Evolutionary conservation across 2,797 vertebrate species (phyloP), one percentile per base, ranked within the genome.

Genomic region (Eulemur mongoz): DNA sequence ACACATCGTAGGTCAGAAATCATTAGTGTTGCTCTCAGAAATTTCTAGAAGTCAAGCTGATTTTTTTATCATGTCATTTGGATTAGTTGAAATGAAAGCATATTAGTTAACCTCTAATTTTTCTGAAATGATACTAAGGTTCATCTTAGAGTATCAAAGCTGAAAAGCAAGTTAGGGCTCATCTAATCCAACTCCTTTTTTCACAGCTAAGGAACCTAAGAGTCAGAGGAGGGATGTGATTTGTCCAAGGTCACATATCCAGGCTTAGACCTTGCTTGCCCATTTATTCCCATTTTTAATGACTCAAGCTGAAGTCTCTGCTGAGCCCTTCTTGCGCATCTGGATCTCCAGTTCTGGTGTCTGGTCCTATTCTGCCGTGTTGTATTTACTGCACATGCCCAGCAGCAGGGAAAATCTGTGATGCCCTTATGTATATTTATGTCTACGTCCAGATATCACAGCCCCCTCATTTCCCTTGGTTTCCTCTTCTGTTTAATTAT

Each of bases 21-120:
- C 27, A 75, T 35, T 73, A 92, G 15, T 18, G 69, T 75, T 79
- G 79, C 48, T 76, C 7, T 54, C 35, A 75, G 67, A 48, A 92
- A 52, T 96, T 93, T 81, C 52, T 81, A 50, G 52, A 50, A 80
- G 9, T 57, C 30, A 82, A 54, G 14, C 61, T 95, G 13, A 23
- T 45, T 85, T 95, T 86, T 91, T 95, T 52, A 59, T 59, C 32
- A 15, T 72, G 38, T 87, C 80, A 67, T 85, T 94, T 97, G 22
- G 15, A 45, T 78, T 94, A 80, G 69, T 91, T 88, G 76, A 78
- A 97, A 79, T 92, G 83, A 86, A 94, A 89, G 38, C 14, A 57
- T 78, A 43, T 93, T 92, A 75, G 45, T 84, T 78, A 94, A 61
- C 48, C 89, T 92, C 11, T 48, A 23, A 45, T 85, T 94, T 76